Percentiles rank a stretch among this genome's conserved stretches.
These are phyloP conservation scores for Papilio polyxenes DNA, from an alignment of 1,140 invertebrate genomes.

Conservation along the genomic window DNA sequence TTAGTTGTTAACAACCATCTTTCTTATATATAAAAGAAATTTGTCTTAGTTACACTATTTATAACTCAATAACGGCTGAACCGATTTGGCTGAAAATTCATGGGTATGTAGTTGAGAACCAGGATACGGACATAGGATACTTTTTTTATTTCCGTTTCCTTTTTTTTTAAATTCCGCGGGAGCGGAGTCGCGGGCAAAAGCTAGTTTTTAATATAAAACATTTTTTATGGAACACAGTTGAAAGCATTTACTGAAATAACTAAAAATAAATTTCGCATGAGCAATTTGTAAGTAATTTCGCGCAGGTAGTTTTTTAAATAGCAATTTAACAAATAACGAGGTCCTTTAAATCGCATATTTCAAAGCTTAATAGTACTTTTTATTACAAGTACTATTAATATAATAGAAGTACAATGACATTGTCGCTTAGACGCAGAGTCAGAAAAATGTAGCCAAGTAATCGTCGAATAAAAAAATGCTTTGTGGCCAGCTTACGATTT, in stretches of 20 bases:
- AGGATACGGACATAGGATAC: too few species aligned
- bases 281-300: neutral
- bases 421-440: neutral
- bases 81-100: too few species aligned
- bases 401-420: neutral
- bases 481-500: neutral
- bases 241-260: neutral
- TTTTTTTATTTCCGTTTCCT: too few species aligned
- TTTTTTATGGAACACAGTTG: neutral
- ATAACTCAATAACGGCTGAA: too few species aligned
- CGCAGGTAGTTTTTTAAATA: neutral
- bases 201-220: too few species aligned
- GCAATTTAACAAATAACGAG: neutral
- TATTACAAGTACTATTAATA: neutral
- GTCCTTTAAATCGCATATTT: too few species aligned
- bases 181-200: too few species aligned
- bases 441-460: neutral
- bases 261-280: neutral
- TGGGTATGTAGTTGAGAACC: too few species aligned
- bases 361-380: too few species aligned
- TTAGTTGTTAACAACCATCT: neutral
- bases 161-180: too few species aligned
- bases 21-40: too few species aligned
- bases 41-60: too few species aligned
- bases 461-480: conserved; percentile 2